phyloP scores from a whole-genome alignment of 2,113 vertebrate genomes.

The Eupsittula cactorum region DNA sequence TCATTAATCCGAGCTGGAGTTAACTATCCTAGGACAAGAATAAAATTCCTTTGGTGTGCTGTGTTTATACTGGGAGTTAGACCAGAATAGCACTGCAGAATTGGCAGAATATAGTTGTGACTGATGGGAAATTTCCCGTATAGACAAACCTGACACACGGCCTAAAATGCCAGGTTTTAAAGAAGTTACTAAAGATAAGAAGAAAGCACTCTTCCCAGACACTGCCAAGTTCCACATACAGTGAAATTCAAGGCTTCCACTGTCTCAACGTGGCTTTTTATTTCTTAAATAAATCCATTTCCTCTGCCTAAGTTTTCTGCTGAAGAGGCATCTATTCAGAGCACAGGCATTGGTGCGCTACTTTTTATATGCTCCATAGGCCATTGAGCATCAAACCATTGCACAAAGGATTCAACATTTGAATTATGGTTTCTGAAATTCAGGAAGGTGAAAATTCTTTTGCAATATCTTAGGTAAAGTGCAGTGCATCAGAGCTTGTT shows the following conservation, averaged over 20 bases:
- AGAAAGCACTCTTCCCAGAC: not conserved
- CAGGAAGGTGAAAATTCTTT: not conserved
- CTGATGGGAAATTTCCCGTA: not conserved
- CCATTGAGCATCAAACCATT: not conserved
- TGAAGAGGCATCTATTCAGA: not conserved
- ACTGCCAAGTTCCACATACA: not conserved
- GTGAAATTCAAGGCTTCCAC: not conserved
- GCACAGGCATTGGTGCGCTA: not conserved
- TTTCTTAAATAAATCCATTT: not conserved
- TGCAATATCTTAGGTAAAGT: not conserved
- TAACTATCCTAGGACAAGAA: not conserved
- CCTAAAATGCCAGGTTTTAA: not conserved
- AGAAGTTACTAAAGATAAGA: not conserved
- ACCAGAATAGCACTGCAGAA: not conserved
- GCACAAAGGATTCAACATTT: not conserved
- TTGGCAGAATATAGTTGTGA: not conserved
- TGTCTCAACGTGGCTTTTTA: not conserved
- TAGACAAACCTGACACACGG: not conserved
- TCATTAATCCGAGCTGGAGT: not conserved
- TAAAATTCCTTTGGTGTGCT: not conserved
- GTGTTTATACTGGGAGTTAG: not conserved
- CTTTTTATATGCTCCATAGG: not conserved
- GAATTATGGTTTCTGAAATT: not conserved
- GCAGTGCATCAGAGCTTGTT: slow-evolving; percentile 11
- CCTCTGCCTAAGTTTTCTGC: not conserved